Base-by-base conservation (phyloP, 2,888 invertebrate genomes). In the Aspidiotus destructor region DNA sequence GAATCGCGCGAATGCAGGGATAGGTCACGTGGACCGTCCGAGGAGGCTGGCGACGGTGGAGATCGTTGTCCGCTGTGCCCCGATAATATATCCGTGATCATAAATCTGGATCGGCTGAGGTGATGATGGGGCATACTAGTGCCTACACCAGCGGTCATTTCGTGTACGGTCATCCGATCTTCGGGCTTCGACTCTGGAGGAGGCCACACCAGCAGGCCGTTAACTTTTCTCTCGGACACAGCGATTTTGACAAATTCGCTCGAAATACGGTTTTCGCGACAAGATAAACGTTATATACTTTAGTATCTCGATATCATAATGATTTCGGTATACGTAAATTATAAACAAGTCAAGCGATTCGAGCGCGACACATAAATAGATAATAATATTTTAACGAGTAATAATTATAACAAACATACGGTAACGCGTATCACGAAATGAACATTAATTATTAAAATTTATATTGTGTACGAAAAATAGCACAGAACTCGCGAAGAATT, bases 31-130 rank as follows among this genome's bases (percentile, higher is more conserved):
- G 80, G 83, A 74, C 77, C 82, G 74, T 75, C 75, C 77, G 83
- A 76, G 76, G 81, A 77, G 75, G 77, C 75, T 75, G 80, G 78
- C 77, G 77, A 76, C 79, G 80, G 75, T 77, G 79, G 73, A 76
- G 79, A 74, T 78, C 80, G 75, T 79, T 76, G 74, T 6, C 69
- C 69, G 41, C 62, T 62, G n/a, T 62, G 57, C n/a, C 77, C 78
- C 64, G 85, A 85, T 73, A 92, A 81, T 75, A 92, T 92, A 78
- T 92, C 92, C 74, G 89, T 91, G 80, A 92, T 92, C 89, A 92
- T 91, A 80, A 92, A 92, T 73, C 90, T 81, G 71, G 90, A 89
- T 74, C 89, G 82, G 79, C 77, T 76, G 41, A 77, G 76, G 64
- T 73, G 72, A 69, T 79, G 84, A 77, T 82, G 84, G 76, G 83